Conservation (phyloP, 2,888 invertebrate species). For the Catocala sponsa region DNA sequence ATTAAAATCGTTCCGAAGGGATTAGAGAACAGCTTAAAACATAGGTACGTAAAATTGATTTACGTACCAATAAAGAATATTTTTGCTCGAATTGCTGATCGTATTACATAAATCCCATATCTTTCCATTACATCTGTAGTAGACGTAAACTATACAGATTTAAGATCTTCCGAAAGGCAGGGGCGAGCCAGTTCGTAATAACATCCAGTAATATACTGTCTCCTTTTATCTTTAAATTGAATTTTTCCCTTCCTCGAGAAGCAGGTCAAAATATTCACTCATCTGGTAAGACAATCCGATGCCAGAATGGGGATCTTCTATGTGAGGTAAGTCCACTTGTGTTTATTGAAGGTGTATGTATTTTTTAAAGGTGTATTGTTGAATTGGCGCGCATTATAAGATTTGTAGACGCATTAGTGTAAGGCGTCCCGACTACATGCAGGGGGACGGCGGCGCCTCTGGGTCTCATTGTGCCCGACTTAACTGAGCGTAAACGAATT, state of each 20-base stretch:
- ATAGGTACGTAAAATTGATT: too few relatives aligned
- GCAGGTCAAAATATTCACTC: constrained; percentile 7
- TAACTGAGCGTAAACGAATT: constrained; percentile 46
- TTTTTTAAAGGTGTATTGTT: constrained; percentile 3
- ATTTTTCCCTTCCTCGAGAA: background rate
- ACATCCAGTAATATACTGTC: background rate
- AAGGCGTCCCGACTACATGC: constrained; percentile 38
- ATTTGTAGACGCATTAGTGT: constrained; percentile 47
- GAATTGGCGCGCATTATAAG: constrained; percentile 34
- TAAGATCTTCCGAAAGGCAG: too few relatives aligned
- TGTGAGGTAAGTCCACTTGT: background rate
- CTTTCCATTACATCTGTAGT: too few relatives aligned
- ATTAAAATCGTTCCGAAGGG: too few relatives aligned
- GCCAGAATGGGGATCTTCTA: background rate
- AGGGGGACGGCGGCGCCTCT: constrained; percentile 50
- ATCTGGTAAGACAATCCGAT: background rate
- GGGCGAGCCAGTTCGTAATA: background rate
- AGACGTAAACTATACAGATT: too few relatives aligned
- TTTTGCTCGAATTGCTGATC: too few relatives aligned
- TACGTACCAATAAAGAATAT: too few relatives aligned
- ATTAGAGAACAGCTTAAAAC: too few relatives aligned
- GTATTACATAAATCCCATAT: too few relatives aligned
- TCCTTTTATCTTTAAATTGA: constrained; percentile 3
- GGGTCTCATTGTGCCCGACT: constrained; percentile 48
- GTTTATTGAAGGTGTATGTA: constrained; percentile 2